These are phyloP conservation scores for Phenganax stokvisi DNA, from an alignment of 92 coral and sea anemone species.

Conservation along the genomic window DNA sequence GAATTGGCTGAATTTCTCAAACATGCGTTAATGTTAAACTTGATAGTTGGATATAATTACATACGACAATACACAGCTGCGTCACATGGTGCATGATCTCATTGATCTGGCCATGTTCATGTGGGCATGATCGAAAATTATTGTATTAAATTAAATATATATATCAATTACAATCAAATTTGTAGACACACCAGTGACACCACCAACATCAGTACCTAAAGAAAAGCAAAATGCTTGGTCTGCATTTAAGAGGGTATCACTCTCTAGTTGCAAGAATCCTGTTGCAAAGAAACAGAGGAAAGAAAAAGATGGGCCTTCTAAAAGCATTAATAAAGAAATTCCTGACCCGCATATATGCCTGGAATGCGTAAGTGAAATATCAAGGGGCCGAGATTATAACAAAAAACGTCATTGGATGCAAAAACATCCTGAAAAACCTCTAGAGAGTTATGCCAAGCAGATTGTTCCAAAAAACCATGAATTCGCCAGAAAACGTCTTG, in stretches of 20 bases:
- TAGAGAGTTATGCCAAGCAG: slow-evolving; percentile 15
- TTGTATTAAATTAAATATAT: no score
- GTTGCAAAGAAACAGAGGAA: neutral
- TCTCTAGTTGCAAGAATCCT: neutral
- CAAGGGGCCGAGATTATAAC: slow-evolving; percentile 15
- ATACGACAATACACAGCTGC: no score
- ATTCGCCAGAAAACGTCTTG: slow-evolving; percentile 28
- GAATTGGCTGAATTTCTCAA: neutral
- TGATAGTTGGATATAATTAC: no score
- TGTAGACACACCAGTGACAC: neutral
- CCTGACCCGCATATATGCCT: slow-evolving; percentile 18
- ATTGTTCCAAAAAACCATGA: slow-evolving; percentile 28
- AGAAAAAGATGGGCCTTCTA: neutral
- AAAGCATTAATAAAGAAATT: neutral
- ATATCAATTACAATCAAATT: neutral
- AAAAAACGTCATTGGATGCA: slow-evolving; percentile 33
- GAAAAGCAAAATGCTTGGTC: slow-evolving; percentile 31
- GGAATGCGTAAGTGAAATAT: neutral
- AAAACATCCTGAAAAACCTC: slow-evolving; percentile 30
- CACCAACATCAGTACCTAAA: neutral
- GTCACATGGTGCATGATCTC: no score
- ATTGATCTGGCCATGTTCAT: no score
- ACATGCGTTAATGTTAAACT: neutral
- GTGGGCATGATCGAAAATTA: no score
- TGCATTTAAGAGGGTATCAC: slow-evolving; percentile 23